Evolutionary conservation across 2,113 vertebrate genomes (phyloP), one percentile per base, ranked within the genome.

Genomic region (Hyperoodon ampullatus): DNA sequence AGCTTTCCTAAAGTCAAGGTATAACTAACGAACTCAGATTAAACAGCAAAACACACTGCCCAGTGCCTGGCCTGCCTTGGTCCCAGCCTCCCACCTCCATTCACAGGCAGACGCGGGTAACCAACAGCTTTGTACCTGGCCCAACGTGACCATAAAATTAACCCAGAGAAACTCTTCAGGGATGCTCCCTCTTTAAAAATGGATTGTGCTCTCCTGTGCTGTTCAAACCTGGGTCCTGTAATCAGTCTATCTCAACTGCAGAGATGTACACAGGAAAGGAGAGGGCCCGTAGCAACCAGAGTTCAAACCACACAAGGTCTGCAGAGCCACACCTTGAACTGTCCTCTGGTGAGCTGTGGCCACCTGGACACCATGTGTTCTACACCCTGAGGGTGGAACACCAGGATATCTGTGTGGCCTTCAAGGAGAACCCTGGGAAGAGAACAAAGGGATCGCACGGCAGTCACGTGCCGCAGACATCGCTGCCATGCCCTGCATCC

Each of bases 341-440:
- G 90, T 77, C 92, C 92, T 93, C 92, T 35, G 77, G 90, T 63
- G 66, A 96, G 71, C 63, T 24, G 47, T 18, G 71, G 75, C 80
- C 88, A 94, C 82, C 93, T 86, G 91, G 88, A 87, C 58, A 50
- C 92, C 44, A 75, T 33, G 58, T 61, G 66, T 61, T 53, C 42
- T 66, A 47, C 9, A 83, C 82, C 82, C 78, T 68, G 39, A 89
- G 88, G 92, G 95, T 95, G 95, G 82, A 93, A 70, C 58, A 66
- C 60, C 85, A 65, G 88, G 92, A 24, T 82, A 71, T 81, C 78
- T 77, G 10, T 61, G 47, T 84, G 72, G 88, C 80, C 96, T 95
- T 96, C 93, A 94, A 92, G 47, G 72, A 95, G 90, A 90, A 71
- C 66, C 42, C 78, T 85, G 84, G 75, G 84, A 95, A 66, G 84